Base-by-base conservation (phyloP, 2,888 invertebrate species). In the Proisotoma minuta region DNA sequence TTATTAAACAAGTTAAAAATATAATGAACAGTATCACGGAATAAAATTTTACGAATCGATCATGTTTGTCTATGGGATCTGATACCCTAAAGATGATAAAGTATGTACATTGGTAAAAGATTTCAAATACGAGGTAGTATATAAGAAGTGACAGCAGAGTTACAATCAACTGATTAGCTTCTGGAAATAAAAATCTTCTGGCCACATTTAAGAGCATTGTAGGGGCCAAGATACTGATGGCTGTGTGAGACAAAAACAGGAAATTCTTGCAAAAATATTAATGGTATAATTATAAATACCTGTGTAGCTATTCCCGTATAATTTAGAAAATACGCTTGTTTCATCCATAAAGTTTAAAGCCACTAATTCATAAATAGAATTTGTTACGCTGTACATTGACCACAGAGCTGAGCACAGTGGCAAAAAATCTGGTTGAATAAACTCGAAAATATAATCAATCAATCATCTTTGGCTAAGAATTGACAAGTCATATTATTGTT, bases 111-210 rank as follows among this genome's bases (percentile, higher is more conserved):
- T 54, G 54, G 39, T 54, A 54, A 28, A 54, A 22, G 2, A 54
- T 24, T 24, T 54, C 54, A 39, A 54, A 54, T 20, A 54, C 12
- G 18, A 39, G 4, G 34, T 54, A 54, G 54, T 54, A 54, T 5
- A 54, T 3, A 3, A 12, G 10, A 5, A 54, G 15, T 3, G 40
- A n/a, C 5, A 29, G 20, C 15, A 39, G 4, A 23, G 54, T 54
- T 22, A 20, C 15, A 18, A 54, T 12, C 4, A 54, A 54, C 15
- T 5, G 3, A 12, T 39, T 22, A 8, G 3, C 4, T 5, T 39
- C 18, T 3, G 40, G 39, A 5, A 2, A 10, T 3, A 29, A 10
- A 22, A 10, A 12, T 4, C 22, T 27, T 15, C 54, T 3, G 5
- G 20, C 3, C 20, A 39, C 20, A 39, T 22, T 54, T 22, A 39